phyloP scores from a whole-genome alignment of 64 coral and sea anemone genomes.

The Stichodactyla helianthus region DNA sequence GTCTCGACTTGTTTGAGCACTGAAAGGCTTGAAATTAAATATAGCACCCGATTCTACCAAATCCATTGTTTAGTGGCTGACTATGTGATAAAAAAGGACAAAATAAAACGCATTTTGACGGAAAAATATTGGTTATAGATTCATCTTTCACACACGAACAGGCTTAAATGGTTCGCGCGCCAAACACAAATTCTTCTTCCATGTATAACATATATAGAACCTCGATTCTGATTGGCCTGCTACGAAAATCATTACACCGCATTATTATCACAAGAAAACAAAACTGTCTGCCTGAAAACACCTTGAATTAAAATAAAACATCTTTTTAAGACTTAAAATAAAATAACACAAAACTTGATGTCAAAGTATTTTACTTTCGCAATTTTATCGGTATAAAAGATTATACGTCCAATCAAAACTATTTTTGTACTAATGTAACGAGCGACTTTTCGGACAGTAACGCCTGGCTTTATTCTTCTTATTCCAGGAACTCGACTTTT shows the following conservation, averaged over 20 bases:
- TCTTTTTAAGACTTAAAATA: not conserved
- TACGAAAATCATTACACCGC: no score
- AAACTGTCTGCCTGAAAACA: not conserved
- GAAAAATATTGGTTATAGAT: no score
- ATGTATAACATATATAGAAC: not conserved
- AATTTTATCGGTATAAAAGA: not conserved
- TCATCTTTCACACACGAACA: not conserved
- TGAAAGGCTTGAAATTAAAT: slow-evolving; percentile 16
- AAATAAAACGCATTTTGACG: slow-evolving; percentile 9
- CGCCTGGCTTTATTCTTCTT: not conserved
- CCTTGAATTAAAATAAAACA: not conserved
- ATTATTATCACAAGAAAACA: no score
- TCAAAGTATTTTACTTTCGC: not conserved
- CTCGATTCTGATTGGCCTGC: not conserved
- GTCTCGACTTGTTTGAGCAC: not conserved
- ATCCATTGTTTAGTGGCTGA: slow-evolving; percentile 7
- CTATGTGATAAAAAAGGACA: not conserved
- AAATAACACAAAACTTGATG: not conserved
- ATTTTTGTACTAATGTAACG: not conserved
- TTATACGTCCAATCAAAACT: not conserved
- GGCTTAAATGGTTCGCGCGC: not conserved
- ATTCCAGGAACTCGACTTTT: not conserved
- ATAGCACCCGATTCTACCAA: slow-evolving; percentile 18
- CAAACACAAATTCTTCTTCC: not conserved
- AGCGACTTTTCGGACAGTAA: not conserved